Conservation (phyloP, 2,797 vertebrate genomes). For the Potorous gilbertii region DNA sequence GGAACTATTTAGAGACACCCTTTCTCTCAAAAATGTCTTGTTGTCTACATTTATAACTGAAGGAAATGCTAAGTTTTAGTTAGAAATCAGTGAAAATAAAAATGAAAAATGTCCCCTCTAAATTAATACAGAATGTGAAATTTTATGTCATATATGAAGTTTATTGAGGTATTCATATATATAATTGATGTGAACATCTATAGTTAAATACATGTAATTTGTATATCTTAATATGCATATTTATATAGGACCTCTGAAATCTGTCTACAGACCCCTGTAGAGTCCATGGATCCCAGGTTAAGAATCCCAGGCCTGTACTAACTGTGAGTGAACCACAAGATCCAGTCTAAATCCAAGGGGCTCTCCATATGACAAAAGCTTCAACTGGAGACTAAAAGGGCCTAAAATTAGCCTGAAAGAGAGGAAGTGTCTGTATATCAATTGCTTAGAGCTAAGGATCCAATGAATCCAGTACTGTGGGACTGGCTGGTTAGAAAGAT, state of each 20-base stretch:
- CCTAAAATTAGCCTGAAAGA: not conserved
- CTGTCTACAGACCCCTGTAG: not conserved
- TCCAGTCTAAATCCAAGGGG: not conserved
- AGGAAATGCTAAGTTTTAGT: not conserved
- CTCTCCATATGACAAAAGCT: not conserved
- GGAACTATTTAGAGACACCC: not conserved
- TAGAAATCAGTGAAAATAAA: not conserved
- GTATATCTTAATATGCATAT: not conserved
- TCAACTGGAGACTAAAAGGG: not conserved
- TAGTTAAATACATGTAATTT: not conserved
- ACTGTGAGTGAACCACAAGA: not conserved
- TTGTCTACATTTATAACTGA: not conserved
- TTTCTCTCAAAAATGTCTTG: not conserved
- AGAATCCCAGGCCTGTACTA: not conserved
- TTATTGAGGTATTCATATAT: not conserved
- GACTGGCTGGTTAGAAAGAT: slow-evolving; percentile 17
- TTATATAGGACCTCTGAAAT: not conserved
- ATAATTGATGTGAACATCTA: not conserved
- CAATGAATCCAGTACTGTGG: accelerated
- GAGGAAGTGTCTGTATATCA: not conserved
- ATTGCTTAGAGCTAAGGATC: not conserved
- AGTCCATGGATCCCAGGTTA: not conserved
- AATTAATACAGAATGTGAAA: not conserved
- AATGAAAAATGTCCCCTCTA: not conserved
- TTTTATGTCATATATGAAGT: not conserved